Conservation (phyloP, 2,113 vertebrate genomes). For the Aplodontia rufa region DNA sequence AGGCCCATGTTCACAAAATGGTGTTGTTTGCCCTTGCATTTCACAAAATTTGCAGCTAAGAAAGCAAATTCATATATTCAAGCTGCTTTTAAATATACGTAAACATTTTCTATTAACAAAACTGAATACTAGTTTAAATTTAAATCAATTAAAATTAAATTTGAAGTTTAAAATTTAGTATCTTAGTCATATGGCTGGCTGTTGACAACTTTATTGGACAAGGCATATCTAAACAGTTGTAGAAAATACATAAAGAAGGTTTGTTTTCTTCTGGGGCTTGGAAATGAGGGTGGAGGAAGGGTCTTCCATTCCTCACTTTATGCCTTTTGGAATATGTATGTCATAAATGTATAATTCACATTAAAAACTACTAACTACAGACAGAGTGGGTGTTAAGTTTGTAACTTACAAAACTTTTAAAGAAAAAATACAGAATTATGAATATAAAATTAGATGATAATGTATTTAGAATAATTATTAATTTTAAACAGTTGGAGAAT, state of each 20-base stretch:
- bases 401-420: not conserved
- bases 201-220: not conserved
- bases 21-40: not conserved
- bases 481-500: conserved; percentile 45
- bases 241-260: not conserved
- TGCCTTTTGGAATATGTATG: not conserved
- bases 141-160: conserved; percentile 18
- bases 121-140: not conserved
- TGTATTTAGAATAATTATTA: not conserved
- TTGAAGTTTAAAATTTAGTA: conserved; percentile 31
- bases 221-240: not conserved
- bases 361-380: not conserved
- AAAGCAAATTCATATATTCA: not conserved
- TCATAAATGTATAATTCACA: not conserved
- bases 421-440: not conserved
- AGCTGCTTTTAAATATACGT: not conserved
- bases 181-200: not conserved
- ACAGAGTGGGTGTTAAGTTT: not conserved
- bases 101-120: not conserved
- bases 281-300: not conserved
- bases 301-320: not conserved
- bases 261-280: not conserved
- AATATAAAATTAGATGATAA: conserved; percentile 18
- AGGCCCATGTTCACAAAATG: no score
- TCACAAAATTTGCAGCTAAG: not conserved